Base-by-base conservation (phyloP, 2,888 invertebrate species). In the Dermolepida albohirtum region DNA sequence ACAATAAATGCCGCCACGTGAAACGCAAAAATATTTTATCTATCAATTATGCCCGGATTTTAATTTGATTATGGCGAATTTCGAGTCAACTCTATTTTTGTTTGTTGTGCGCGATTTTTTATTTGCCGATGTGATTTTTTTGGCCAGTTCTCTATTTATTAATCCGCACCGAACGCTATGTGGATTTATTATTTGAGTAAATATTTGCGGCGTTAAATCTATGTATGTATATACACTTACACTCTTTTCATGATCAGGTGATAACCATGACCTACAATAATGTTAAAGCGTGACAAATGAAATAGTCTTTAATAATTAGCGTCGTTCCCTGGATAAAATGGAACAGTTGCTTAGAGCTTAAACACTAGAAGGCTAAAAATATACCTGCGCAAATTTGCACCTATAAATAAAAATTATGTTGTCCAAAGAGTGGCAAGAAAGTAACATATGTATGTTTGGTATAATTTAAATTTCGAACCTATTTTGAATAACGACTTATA, bases 51-150 rank as follows among this genome's bases (percentile, higher is more conserved):
- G 29, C 29, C 43, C 10, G 2, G 14, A 12, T 59, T 44, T 59
- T 59, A 59, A 59, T 59, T 44, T 43, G 16, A 59, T 59, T 59
- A 59, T 44, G 44, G n/a, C 44, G 40, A 27, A 47, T 17, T 41
- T 27, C 59, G 44, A 59, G 29, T 59, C 59, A 44, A 59, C 27
- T 44, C 59, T 59, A 59, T 59, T 59, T 59, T 59, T 59, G 29
- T 59, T 59, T 44, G 12, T 14, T 34, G 59, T 44, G 44, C 12
- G 29, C 27, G 16, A 44, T 44, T 59, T 41, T 44, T 59, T 59
- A 44, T 59, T 59, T 59, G 59, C 47, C 2, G 29, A 44, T 12
- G 14, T 59, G 43, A 59, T 59, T 59, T 44, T n/a, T 47, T 44
- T 59, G 10, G 40, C 17, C 12, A 44, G 41, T 29, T 44, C n/a